Percentiles rank a stretch among this genome's conserved stretches.
phyloP scores from a whole-genome alignment of 2,113 vertebrate genomes.

The Parus major region DNA sequence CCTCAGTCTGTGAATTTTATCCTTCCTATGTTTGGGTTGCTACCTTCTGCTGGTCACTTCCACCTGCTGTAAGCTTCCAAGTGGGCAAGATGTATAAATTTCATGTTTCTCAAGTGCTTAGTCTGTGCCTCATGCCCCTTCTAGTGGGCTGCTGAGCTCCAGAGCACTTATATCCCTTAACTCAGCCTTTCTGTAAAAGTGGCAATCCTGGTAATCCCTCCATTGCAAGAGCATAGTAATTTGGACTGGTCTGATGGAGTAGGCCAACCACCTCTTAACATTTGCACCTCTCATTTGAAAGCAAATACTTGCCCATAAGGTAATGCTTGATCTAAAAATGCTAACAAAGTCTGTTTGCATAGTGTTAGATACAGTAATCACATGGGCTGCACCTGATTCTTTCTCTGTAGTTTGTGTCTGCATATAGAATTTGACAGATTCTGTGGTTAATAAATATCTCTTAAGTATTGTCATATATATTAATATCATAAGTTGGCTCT shows the following conservation, averaged over 20 bases:
- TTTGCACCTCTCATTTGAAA: background rate
- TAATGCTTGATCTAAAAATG: background rate
- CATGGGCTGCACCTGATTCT: background rate
- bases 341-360: background rate
- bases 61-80: background rate
- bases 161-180: background rate
- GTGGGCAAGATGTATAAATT: background rate
- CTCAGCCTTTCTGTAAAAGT: background rate
- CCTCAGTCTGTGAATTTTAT: background rate
- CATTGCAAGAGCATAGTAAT: background rate
- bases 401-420: background rate
- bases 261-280: background rate
- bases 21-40: background rate
- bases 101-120: background rate
- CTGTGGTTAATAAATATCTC: background rate
- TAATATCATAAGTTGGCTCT: background rate
- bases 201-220: slow-evolving; percentile 6
- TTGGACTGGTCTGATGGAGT: background rate
- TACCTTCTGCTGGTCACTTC: background rate
- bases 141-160: background rate
- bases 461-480: background rate
- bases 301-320: background rate
- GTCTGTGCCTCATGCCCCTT: background rate
- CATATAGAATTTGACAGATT: background rate
- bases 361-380: background rate